Conservation (phyloP, 2,888 invertebrate species). For the Diloba caeruleocephala region DNA sequence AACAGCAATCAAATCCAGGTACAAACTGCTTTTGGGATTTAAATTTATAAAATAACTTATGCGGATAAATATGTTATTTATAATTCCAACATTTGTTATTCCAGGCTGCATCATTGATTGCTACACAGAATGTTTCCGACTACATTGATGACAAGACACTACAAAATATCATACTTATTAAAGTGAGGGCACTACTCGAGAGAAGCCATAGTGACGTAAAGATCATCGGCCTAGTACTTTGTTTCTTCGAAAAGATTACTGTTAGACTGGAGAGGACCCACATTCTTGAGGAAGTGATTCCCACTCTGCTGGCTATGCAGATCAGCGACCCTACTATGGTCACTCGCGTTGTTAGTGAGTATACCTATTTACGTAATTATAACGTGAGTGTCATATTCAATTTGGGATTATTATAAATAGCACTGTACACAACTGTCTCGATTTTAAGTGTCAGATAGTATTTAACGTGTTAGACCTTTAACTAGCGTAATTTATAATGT, state of each 20-base stretch:
- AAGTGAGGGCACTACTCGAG: conserved; percentile 94
- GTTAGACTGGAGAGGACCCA: conserved; percentile 95
- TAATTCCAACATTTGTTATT: conserved; percentile 44
- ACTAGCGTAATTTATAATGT: neutral
- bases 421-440: neutral
- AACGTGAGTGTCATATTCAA: neutral
- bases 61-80: neutral
- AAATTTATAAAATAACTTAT: neutral
- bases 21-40: conserved; percentile 26
- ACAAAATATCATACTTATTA: conserved; percentile 93
- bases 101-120: conserved; percentile 96
- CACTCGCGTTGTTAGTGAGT: conserved; percentile 97
- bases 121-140: conserved; percentile 95
- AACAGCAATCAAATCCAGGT: conserved; percentile 97
- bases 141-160: conserved; percentile 95
- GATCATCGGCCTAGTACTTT: conserved; percentile 93
- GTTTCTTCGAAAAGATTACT: conserved; percentile 94
- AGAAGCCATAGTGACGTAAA: conserved; percentile 94
- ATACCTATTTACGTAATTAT: conserved; percentile 49
- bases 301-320: conserved; percentile 95
- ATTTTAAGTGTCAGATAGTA: no score
- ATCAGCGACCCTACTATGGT: conserved; percentile 96
- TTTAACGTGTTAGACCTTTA: no score
- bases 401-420: neutral
- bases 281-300: conserved; percentile 97